phyloP scores from a whole-genome alignment of 2,888 invertebrate genomes.

The Alloscopus bannaensis region DNA sequence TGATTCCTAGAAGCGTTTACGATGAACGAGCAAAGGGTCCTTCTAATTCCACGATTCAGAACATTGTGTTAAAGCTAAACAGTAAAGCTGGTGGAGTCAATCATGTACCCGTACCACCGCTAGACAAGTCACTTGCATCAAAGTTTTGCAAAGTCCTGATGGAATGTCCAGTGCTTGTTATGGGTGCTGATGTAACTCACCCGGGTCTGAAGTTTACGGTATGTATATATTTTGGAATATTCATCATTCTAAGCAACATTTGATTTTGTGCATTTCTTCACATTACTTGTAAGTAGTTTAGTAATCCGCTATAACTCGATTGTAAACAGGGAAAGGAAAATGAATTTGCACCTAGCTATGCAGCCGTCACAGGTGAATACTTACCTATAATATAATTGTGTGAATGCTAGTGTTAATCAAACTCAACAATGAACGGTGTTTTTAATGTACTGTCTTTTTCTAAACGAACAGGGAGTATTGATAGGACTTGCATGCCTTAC shows the following conservation, averaged over 20 bases:
- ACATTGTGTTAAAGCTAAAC: slow-evolving; percentile 75
- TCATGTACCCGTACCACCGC: slow-evolving; percentile 53
- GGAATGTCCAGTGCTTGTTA: slow-evolving; percentile 72
- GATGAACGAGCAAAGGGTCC: neutral
- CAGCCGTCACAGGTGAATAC: slow-evolving; percentile 41
- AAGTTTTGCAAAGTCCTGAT: slow-evolving; percentile 67
- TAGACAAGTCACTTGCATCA: neutral
- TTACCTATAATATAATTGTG: too few relatives aligned
- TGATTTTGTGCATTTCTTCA: neutral
- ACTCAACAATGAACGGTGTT: neutral
- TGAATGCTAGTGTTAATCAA: neutral
- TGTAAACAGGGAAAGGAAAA: neutral
- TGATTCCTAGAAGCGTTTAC: slow-evolving; percentile 68
- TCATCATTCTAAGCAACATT: too few relatives aligned
- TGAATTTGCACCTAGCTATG: slow-evolving; percentile 38
- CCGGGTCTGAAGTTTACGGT: slow-evolving; percentile 67
- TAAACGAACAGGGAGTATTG: slow-evolving; percentile 54
- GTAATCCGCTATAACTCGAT: too few relatives aligned
- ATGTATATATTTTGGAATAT: too few relatives aligned
- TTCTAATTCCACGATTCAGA: slow-evolving; percentile 71
- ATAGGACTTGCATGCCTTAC: slow-evolving; percentile 62
- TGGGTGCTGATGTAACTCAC: slow-evolving; percentile 77
- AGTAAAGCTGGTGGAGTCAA: slow-evolving; percentile 76
- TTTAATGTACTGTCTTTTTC: too few relatives aligned
- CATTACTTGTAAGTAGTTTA: neutral